These are phyloP conservation scores for Cercopithecus hamlyni DNA, from an alignment of 2,797 vertebrate species.

Conservation along the genomic window DNA sequence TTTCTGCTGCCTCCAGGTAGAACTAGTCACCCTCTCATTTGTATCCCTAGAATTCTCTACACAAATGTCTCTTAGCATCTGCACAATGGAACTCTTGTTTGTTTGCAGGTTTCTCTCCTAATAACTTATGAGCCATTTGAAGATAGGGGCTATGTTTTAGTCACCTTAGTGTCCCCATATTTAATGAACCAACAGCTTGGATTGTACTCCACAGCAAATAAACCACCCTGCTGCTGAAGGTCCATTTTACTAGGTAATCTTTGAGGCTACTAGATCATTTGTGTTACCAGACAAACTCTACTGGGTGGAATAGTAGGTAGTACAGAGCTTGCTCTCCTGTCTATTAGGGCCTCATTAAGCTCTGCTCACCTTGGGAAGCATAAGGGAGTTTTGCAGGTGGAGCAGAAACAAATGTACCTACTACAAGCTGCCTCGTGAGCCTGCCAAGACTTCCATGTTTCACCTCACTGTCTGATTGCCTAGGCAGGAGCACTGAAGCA, in stretches of 20 bases:
- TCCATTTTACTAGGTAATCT: neutral
- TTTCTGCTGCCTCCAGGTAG: neutral
- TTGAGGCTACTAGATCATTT: neutral
- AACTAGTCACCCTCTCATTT: neutral
- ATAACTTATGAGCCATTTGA: neutral
- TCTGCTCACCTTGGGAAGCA: neutral
- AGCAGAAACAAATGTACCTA: neutral
- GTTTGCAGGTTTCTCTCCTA: neutral
- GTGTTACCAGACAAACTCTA: neutral
- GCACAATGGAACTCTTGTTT: neutral
- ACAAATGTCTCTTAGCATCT: neutral
- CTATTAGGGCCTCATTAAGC: neutral
- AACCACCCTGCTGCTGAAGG: neutral
- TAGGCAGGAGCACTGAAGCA: neutral
- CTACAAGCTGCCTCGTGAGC: neutral
- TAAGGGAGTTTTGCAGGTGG: neutral
- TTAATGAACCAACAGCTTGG: neutral
- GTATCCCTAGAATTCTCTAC: neutral
- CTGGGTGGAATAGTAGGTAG: neutral
- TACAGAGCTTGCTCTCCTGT: neutral
- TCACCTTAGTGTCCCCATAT: neutral
- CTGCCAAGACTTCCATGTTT: neutral
- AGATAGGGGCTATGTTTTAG: neutral
- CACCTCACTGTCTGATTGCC: neutral
- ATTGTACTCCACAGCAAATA: neutral